These are phyloP conservation scores for Alentia gelatinosa DNA, from an alignment of 2,888 invertebrate species.

Conservation along the genomic window DNA sequence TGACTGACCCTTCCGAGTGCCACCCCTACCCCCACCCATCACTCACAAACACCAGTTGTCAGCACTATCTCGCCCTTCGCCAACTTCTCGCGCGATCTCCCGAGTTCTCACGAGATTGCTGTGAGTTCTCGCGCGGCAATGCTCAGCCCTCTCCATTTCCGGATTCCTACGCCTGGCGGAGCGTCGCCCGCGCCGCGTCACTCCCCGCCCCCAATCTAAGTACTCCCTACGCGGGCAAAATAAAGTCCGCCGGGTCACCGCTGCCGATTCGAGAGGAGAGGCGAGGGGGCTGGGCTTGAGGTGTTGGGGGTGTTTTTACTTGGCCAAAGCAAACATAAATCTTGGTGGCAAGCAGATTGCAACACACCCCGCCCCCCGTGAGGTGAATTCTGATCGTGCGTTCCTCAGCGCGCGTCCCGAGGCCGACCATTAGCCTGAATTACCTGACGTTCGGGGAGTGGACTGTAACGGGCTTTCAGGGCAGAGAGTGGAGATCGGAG, in stretches of 20 bases:
- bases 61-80: too few relatives aligned
- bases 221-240: not conserved
- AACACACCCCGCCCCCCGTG: not conserved
- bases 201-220: not conserved
- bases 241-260: not conserved
- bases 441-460: not conserved
- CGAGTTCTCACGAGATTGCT: not conserved
- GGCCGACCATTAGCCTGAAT: not conserved
- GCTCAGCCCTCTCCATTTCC: not conserved
- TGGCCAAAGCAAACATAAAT: not conserved
- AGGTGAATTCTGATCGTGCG: not conserved
- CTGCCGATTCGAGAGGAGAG: not conserved
- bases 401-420: not conserved
- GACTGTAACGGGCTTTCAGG: not conserved
- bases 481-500: not conserved
- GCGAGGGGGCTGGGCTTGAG: not conserved
- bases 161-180: not conserved
- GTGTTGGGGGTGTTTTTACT: not conserved
- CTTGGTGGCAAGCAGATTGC: not conserved
- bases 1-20: too few relatives aligned
- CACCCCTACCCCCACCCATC: not conserved
- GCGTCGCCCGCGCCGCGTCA: not conserved
- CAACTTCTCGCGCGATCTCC: not conserved
- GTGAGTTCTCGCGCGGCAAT: too few relatives aligned
- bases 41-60: not conserved